Evolutionary conservation across 2,797 vertebrate genomes (phyloP).

Genomic region (Myioborus melanocephalus): DNA sequence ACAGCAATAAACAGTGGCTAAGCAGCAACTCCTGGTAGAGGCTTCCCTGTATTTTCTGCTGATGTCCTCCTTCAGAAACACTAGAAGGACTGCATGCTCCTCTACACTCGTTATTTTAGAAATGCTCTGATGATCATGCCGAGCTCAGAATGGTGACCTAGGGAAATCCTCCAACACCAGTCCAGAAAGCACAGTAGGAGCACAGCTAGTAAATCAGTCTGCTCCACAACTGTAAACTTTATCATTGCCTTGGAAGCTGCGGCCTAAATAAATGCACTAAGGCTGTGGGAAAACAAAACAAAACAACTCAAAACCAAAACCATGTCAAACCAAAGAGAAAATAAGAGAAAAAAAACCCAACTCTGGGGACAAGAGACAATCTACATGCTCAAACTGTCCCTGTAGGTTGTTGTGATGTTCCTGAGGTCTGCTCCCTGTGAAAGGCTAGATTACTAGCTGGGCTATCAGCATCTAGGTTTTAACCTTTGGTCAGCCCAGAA

Average conservation of each 20-base stretch:
- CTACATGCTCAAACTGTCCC: background rate
- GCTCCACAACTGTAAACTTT: background rate
- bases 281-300: background rate
- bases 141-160: background rate
- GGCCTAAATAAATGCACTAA: background rate
- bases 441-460: background rate
- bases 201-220: background rate
- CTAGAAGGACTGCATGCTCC: accelerated
- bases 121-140: background rate
- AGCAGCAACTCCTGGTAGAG: background rate
- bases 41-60: background rate
- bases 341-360: background rate
- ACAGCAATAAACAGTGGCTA: background rate
- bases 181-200: background rate
- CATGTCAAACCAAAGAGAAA: background rate
- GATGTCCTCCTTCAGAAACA: background rate
- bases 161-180: background rate
- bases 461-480: background rate
- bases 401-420: background rate
- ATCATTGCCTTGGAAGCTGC: background rate
- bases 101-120: background rate
- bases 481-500: background rate
- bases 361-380: accelerated
- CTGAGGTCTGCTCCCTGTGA: background rate
- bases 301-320: background rate